Base-by-base conservation (phyloP, 1,140 invertebrate genomes). In the Calliopsis andreniformis region DNA sequence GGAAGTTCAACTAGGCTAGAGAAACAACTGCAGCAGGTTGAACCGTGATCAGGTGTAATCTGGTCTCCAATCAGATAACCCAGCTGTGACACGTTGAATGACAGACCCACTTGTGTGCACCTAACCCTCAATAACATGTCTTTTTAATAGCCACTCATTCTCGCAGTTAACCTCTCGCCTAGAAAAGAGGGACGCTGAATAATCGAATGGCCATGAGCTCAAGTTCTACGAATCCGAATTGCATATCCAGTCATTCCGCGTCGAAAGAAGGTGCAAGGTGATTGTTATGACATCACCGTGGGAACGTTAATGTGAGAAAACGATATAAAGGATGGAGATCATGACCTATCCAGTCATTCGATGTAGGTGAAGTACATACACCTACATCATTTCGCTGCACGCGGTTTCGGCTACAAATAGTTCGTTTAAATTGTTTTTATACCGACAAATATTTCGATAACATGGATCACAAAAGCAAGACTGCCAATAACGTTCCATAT, bases 221-320 rank as follows among this genome's bases (percentile, higher is more conserved):
- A 69, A 18, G 23, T 59, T 69, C 55, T 58, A 49, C 45, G 35
- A 51, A 39, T 56, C 30, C 39, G n/a, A 6, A 64, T 12, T 32
- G n/a, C n/a, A n/a, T n/a, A 35, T 39, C 3, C 47, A 51, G 32
- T 63, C 18, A 32, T 63, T 39, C 43, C 42, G 42, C 30, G 64
- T 59, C 32, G 43, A 53, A 51, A 67, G 14, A 69, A 61, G 49
- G 39, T 56, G 49, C 49, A n/a, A 56, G 51, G 51, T 56, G 23
- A 56, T 67, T 51, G 20, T 23, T 75, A 69, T 42, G 58, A 61
- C 20, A 69, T 69, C 66, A 76, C 66, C 25, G 73, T 76, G 73
- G 55, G 72, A 76, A 76, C 23, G 25, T 69, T 68, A 30, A 49
- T 49, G 49, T n/a, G 30, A 39, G 61, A 18, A 76, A 42, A 16